These are phyloP conservation scores for Polymixis lichenea DNA, from an alignment of 2,888 invertebrate species.

Conservation along the genomic window DNA sequence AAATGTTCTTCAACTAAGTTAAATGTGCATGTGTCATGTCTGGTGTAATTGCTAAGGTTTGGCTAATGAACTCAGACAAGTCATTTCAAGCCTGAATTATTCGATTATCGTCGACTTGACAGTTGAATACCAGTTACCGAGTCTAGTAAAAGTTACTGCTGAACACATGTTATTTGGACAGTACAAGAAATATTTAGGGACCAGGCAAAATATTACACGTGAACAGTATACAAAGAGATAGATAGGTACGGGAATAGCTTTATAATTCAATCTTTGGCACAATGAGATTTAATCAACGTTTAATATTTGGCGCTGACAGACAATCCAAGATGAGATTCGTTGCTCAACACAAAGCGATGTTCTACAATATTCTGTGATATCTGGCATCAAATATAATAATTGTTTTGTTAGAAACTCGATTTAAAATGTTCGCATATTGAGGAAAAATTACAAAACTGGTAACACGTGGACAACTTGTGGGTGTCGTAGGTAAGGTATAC, in stretches of 20 bases:
- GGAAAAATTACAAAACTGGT: neutral
- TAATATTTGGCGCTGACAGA: constrained; percentile 66
- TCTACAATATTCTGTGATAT: constrained; percentile 33
- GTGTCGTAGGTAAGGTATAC: neutral
- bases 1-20: neutral
- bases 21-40: neutral
- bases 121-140: neutral
- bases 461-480: neutral
- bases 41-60: neutral
- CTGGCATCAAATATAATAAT: constrained; percentile 27
- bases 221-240: constrained; percentile 1
- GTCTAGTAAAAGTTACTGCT: neutral
- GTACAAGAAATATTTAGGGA: neutral
- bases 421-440: neutral
- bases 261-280: constrained; percentile 59
- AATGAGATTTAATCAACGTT: constrained; percentile 63
- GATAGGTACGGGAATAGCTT: constrained; percentile 23
- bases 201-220: neutral
- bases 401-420: constrained; percentile 23
- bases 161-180: neutral
- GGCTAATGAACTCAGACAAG: neutral
- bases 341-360: constrained; percentile 35
- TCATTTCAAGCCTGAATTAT: neutral
- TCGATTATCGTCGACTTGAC: too few relatives aligned
- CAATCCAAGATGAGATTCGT: constrained; percentile 36